These are phyloP conservation scores for Diplogasteroides magnus DNA, from an alignment of 1,140 invertebrate genomes.

Conservation along the genomic window DNA sequence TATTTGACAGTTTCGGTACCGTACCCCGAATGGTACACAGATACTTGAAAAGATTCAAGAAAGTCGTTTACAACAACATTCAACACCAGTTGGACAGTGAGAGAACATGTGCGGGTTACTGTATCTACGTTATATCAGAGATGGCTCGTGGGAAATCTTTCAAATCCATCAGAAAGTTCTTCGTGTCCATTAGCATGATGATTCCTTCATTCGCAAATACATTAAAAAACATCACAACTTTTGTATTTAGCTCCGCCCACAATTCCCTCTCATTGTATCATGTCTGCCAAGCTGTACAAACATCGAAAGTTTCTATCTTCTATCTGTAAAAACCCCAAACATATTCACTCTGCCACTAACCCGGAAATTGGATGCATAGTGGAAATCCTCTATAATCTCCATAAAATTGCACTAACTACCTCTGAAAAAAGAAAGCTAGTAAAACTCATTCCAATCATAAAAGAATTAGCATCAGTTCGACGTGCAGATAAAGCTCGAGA, in stretches of 20 bases:
- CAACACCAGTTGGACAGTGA: neutral
- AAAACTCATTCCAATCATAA: neutral
- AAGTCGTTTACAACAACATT: neutral
- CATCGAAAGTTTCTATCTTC: neutral
- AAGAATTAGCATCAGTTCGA: neutral
- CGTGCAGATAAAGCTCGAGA: neutral
- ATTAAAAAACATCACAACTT: neutral
- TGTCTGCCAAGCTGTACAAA: neutral
- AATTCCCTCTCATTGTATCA: neutral
- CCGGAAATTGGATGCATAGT: neutral
- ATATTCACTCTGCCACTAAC: neutral
- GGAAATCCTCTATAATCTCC: neutral
- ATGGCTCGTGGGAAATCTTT: neutral
- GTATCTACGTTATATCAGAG: neutral
- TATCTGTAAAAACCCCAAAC: neutral
- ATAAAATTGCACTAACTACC: neutral
- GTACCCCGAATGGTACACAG: neutral
- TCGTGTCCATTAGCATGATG: neutral
- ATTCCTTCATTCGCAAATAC: neutral
- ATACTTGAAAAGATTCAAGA: neutral
- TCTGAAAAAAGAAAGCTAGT: neutral
- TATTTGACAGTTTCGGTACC: neutral
- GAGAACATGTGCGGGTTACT: neutral
- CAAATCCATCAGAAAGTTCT: neutral
- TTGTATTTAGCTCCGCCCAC: neutral